A percentile compares a stretch with the other conserved stretches of the same genome.
Conservation (phyloP, 2,888 invertebrate genomes). For the Thymelicus acteon region DNA sequence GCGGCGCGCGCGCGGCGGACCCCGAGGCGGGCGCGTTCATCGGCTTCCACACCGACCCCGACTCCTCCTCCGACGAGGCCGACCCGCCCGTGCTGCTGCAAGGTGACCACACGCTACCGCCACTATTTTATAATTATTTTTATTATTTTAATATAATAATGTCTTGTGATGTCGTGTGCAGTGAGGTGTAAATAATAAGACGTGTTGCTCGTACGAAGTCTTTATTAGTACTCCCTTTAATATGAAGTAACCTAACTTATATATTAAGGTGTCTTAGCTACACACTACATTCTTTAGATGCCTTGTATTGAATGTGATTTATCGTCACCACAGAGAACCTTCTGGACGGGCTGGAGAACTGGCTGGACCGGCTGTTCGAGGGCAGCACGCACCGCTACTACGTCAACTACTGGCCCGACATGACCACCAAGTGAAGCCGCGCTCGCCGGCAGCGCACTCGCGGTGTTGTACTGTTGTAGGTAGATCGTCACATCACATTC, state of each 20-base stretch:
- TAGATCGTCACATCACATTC: not conserved
- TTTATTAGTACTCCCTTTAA: no score
- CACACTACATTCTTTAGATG: no score
- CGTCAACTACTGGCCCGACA: slow-evolving; percentile 99
- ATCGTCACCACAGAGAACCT: slow-evolving; percentile 87
- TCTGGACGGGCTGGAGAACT: slow-evolving; percentile 96
- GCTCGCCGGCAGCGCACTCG: no score
- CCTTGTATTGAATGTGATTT: not conserved
- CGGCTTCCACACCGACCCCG: slow-evolving; percentile 90
- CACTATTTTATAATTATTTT: no score
- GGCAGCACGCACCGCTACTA: slow-evolving; percentile 98
- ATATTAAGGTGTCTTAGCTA: no score
- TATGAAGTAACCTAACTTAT: no score
- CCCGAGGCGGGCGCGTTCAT: slow-evolving; percentile 94
- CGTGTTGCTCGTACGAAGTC: no score
- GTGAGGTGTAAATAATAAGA: no score
- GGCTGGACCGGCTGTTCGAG: slow-evolving; percentile 98
- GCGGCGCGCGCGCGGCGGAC: slow-evolving; percentile 81
- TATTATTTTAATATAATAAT: no score
- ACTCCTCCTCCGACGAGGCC: slow-evolving; percentile 85
- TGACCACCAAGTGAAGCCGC: slow-evolving; percentile 92
- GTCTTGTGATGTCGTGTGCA: no score
- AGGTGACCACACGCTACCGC: slow-evolving; percentile 51
- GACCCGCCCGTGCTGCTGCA: slow-evolving; percentile 75
- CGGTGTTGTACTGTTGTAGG: slow-evolving; percentile 4